These are phyloP conservation scores for Grammomys surdaster DNA, from an alignment of 2,113 vertebrate species.

Conservation along the genomic window DNA sequence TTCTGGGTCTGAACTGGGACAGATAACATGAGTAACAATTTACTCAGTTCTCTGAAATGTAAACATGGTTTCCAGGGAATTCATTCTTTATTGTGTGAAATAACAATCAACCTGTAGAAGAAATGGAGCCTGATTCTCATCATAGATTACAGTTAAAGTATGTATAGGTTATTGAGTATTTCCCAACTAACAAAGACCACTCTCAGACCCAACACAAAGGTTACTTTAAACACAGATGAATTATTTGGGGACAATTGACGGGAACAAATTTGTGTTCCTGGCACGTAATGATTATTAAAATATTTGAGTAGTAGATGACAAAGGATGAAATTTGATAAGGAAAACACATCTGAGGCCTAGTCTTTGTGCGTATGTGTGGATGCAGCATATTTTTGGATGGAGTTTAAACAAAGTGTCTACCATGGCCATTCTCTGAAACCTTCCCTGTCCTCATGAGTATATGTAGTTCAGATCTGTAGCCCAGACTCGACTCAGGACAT, in stretches of 20 bases:
- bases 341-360: neutral
- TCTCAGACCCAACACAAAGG: neutral
- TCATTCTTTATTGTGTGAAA: neutral
- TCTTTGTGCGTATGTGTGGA: neutral
- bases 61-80: neutral
- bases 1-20: neutral
- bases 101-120: neutral
- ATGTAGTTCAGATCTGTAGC: neutral
- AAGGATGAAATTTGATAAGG: neutral
- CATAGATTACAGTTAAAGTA: neutral
- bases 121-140: neutral
- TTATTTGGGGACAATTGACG: neutral
- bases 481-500: too few relatives aligned
- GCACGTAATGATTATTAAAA: neutral
- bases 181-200: neutral
- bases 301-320: neutral
- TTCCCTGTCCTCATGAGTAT: neutral
- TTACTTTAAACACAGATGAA: neutral
- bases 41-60: neutral
- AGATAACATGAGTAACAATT: neutral
- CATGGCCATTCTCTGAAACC: neutral
- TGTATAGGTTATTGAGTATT: neutral
- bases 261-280: neutral
- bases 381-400: rapidly evolving
- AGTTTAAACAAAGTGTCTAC: neutral